These are phyloP conservation scores for Avahi laniger DNA, from an alignment of 2,797 vertebrate genomes.

Conservation along the genomic window DNA sequence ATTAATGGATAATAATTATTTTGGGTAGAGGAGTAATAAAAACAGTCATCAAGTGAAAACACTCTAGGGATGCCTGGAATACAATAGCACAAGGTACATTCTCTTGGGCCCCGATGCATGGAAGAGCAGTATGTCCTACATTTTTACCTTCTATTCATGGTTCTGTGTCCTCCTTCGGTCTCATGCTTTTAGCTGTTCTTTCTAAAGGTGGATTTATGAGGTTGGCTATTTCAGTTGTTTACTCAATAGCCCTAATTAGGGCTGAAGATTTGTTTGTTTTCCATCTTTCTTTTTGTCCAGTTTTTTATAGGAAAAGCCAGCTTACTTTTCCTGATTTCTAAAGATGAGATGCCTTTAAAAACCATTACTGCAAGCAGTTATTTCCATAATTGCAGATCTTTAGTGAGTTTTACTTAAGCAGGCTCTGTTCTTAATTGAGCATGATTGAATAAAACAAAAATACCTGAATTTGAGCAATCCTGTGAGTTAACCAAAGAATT, in stretches of 20 bases:
- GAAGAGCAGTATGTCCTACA: neutral
- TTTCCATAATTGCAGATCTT: conserved; percentile 64
- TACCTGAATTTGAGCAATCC: conserved; percentile 50
- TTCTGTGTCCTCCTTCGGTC: neutral
- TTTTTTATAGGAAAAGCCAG: conserved; percentile 35
- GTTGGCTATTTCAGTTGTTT: neutral
- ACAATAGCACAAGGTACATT: too few relatives aligned
- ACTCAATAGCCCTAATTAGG: conserved; percentile 47
- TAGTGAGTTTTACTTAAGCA: conserved; percentile 63
- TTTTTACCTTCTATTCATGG: neutral
- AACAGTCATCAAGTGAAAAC: neutral
- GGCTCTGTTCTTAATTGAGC: conserved; percentile 54
- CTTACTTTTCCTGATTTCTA: conserved; percentile 52
- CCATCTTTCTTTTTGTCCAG: conserved; percentile 43
- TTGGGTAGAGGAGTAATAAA: neutral
- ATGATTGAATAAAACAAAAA: conserved; percentile 63
- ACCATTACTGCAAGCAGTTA: conserved; percentile 56
- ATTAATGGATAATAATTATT: conserved; percentile 47
- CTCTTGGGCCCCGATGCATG: neutral
- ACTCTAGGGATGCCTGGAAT: neutral
- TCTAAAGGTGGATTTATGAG: neutral
- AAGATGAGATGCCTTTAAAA: conserved; percentile 52
- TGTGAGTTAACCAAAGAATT: conserved; percentile 57
- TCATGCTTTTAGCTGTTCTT: conserved; percentile 2
- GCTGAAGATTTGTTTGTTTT: conserved; percentile 56